A percentile compares a stretch with the other conserved stretches of the same genome.
phyloP scores from a whole-genome alignment of 1,140 invertebrate genomes.

The Orchesella cincta region DNA sequence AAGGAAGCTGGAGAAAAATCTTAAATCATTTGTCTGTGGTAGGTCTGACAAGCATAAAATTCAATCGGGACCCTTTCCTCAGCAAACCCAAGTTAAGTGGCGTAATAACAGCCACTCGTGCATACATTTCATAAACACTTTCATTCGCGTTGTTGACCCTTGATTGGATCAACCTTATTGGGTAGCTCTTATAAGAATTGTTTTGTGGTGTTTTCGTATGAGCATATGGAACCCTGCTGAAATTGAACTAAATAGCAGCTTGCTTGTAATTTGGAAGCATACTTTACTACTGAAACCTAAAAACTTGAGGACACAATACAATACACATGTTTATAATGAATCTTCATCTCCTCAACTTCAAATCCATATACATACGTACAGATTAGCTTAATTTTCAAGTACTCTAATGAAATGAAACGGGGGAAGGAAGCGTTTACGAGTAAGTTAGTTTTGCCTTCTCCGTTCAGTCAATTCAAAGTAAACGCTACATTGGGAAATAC shows the following conservation, averaged over 20 bases:
- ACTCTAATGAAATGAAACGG: slow-evolving; percentile 6
- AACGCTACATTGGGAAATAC: no score
- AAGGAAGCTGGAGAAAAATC: no score
- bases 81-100: not conserved
- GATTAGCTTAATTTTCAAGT: not conserved
- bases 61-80: no score
- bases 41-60: not conserved
- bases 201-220: not conserved
- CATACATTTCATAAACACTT: slow-evolving; percentile 42
- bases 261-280: not conserved
- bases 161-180: slow-evolving; percentile 40
- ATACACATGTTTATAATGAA: not conserved
- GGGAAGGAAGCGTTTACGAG: not conserved
- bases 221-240: no score
- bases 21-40: not conserved
- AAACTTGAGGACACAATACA: not conserved
- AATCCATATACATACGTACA: not conserved
- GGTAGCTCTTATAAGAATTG: not conserved
- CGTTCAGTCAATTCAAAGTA: not conserved
- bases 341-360: not conserved
- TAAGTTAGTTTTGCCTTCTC: not conserved
- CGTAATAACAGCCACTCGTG: not conserved
- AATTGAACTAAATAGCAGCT: no score
- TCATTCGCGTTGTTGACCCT: slow-evolving; percentile 35
- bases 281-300: not conserved